These are phyloP conservation scores for Syngnathoides biaculeatus DNA, from an alignment of 2,113 vertebrate genomes.

Conservation along the genomic window DNA sequence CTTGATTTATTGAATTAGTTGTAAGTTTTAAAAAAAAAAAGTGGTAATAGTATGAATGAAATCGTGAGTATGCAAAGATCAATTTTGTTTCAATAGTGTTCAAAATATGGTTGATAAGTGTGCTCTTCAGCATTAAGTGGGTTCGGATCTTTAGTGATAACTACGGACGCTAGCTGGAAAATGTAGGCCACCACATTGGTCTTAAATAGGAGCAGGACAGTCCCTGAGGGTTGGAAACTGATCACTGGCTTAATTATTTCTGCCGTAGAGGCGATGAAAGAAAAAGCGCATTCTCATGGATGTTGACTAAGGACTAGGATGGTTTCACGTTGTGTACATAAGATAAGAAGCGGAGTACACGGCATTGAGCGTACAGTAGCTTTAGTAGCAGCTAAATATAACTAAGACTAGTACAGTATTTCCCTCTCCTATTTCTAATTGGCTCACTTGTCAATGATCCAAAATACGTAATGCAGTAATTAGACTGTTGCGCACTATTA, in stretches of 20 bases:
- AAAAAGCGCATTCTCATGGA: slow-evolving; percentile 16
- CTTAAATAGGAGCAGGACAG: slow-evolving; percentile 61
- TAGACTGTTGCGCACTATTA: slow-evolving; percentile 25
- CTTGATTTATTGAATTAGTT: background rate
- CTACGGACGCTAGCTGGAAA: slow-evolving; percentile 44
- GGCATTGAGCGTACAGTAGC: background rate
- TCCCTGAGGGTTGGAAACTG: slow-evolving; percentile 52
- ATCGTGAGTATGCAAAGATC: background rate
- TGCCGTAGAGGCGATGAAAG: slow-evolving; percentile 24
- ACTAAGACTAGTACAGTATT: background rate
- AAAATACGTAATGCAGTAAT: slow-evolving; percentile 29
- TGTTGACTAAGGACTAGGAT: background rate
- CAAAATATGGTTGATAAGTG: slow-evolving; percentile 7
- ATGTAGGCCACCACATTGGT: slow-evolving; percentile 62
- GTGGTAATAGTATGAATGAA: background rate
- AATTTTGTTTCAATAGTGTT: background rate
- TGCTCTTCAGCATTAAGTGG: slow-evolving; percentile 21
- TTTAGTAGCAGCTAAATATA: background rate
- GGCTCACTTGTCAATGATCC: slow-evolving; percentile 31
- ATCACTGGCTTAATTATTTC: slow-evolving; percentile 57
- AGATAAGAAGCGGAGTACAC: background rate
- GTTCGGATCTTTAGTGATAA: slow-evolving; percentile 36
- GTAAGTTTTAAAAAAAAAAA: background rate
- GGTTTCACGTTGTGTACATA: background rate
- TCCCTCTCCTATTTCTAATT: slow-evolving; percentile 24